These are phyloP conservation scores for Saccopteryx bilineata DNA, from an alignment of 2,113 vertebrate species.

Conservation along the genomic window DNA sequence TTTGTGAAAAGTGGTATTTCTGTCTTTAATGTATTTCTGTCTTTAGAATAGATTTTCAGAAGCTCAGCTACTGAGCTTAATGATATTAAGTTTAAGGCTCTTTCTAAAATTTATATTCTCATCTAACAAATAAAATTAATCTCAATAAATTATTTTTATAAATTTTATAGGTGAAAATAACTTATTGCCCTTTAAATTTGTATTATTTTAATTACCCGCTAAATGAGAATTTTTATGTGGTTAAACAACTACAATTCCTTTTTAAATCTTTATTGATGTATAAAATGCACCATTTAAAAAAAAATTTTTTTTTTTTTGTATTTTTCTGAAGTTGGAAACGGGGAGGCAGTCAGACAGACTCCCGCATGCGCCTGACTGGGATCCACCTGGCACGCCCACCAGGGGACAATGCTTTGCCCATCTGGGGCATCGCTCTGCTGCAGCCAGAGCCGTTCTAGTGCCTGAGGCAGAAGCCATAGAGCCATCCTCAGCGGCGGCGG, in stretches of 20 bases:
- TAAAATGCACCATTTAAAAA: constrained; percentile 38
- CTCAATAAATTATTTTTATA: not conserved
- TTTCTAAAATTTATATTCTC: constrained; percentile 33
- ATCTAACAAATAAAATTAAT: not conserved
- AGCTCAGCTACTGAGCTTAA: not conserved
- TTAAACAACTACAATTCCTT: constrained; percentile 10
- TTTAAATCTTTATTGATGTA: not conserved
- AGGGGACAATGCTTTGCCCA: no score
- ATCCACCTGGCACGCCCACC: no score
- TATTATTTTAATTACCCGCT: constrained; percentile 41
- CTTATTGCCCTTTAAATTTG: constrained; percentile 17
- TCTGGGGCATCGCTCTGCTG: no score
- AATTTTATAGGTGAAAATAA: constrained; percentile 42
- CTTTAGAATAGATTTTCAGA: constrained; percentile 33
- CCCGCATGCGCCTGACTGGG: no score
- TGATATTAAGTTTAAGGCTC: not conserved
- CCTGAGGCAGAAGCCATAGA: no score
- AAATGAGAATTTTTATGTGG: constrained; percentile 4
- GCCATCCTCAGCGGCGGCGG: no score
- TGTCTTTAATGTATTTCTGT: constrained; percentile 33
- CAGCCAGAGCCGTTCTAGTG: no score
- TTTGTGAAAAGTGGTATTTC: constrained; percentile 10
- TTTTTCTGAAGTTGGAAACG: no score
- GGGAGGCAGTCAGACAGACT: no score
- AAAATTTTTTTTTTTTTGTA: no score